Evolutionary conservation across 2,888 invertebrate species (phyloP), one percentile per base, ranked within the genome.

Genomic region (Isoperla grammatica): DNA sequence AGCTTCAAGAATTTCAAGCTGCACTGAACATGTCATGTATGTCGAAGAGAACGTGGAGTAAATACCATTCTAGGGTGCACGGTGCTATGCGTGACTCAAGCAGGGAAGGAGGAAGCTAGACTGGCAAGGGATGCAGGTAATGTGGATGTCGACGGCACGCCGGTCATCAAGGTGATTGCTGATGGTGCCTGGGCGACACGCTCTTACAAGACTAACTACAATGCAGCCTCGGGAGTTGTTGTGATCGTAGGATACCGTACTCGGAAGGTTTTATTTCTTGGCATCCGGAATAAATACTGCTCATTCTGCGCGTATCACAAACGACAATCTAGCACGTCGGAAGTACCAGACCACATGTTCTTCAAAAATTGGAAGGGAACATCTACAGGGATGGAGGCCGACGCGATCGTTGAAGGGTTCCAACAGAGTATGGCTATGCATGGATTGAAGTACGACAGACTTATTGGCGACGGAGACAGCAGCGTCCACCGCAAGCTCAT

Each of bases 111-210:
- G 19, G 67, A 68, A 50, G 19, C 13, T n/a, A 43, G 58, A 39
- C 17, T 68, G 55, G 67, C 68, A 11, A 50, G 22, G 20, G 64
- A 67, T 56, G 11, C 45, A 19, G 67, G 68, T 1, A 59, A 67
- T 23, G 57, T 68, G 5, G 66, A 65, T 54, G 42, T 35, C n/a
- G 61, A 68, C 22, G 67, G 65, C 9, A 45, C 49, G 13, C 61
- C 67, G 17, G 59, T 59, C 17, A 66, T 69, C 20, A 65, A 67
- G 12, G 69, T 70, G 29, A 63, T 70, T 54, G 67, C 65, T 23
- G 68, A 69, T 59, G 69, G 68, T 40, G 67, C 66, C 17, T 69
- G 67, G 68, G 61, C 60, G n/a, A 68, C 68, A 61, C 43, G 68
- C 17, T 68, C 67, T 3, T 67, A 69, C 49, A 56, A 59, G 35